Conservation (phyloP, 2,113 vertebrate genomes). For the Ammodramus savannarum region DNA sequence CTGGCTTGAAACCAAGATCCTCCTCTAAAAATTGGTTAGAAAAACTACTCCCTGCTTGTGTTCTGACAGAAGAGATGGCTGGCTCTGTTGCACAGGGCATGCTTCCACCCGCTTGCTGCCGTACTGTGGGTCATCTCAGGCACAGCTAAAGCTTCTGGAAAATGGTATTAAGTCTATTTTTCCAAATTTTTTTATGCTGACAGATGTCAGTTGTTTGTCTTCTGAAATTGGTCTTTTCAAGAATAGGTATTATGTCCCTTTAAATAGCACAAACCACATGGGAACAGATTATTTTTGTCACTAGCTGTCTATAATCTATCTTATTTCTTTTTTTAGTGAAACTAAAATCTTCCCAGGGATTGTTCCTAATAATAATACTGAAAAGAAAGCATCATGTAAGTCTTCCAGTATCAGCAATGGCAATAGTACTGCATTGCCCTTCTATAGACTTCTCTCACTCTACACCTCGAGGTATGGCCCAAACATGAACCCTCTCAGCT, state of each 20-base stretch:
- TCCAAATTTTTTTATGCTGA: not conserved
- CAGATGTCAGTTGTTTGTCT: not conserved
- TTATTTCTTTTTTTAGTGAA: slow-evolving; percentile 12
- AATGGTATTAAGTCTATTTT: not conserved
- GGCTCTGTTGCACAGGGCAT: not conserved
- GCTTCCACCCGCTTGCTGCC: not conserved
- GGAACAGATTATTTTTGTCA: slow-evolving; percentile 45
- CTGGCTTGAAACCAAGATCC: not conserved
- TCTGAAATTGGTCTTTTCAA: slow-evolving; percentile 1
- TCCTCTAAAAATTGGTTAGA: not conserved
- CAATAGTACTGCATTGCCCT: not conserved
- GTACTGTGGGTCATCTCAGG: not conserved
- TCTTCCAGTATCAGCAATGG: not conserved
- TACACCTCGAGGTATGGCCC: not conserved
- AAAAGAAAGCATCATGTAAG: not conserved
- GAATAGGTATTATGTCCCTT: slow-evolving; percentile 27
- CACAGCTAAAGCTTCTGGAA: not conserved
- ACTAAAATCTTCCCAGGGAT: slow-evolving; percentile 53
- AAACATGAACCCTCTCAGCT: not conserved
- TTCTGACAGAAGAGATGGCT: not conserved
- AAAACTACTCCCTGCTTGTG: not conserved
- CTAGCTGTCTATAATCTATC: slow-evolving; percentile 3
- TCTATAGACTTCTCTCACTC: not conserved
- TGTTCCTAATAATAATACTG: slow-evolving; percentile 45
- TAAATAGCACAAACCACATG: slow-evolving; percentile 28